phyloP scores from a whole-genome alignment of 1,140 invertebrate species.

The Eupristina koningsbergeri region DNA sequence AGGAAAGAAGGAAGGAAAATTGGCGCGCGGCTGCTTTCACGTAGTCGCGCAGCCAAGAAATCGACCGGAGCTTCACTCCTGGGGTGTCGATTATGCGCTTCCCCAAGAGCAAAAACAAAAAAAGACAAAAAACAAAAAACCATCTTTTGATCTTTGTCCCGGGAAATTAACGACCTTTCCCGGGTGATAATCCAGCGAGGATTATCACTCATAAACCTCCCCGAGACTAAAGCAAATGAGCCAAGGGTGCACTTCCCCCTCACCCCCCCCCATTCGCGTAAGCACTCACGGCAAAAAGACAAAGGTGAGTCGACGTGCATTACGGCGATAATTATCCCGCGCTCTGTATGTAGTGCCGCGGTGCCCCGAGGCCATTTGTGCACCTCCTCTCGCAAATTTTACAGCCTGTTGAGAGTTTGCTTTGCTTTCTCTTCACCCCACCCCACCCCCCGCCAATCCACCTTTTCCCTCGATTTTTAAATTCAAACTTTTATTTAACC shows the following conservation, averaged over 20 bases:
- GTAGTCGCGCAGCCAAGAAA: neutral
- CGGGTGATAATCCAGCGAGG: constrained; percentile 44
- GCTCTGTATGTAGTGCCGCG: neutral
- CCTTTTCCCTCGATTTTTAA: neutral
- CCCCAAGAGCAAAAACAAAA: too few species aligned
- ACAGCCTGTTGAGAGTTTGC: neutral
- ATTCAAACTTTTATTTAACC: neutral
- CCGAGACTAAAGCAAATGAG: constrained; percentile 61
- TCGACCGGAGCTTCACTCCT: too few species aligned
- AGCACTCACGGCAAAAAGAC: constrained; percentile 32
- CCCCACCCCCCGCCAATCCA: neutral
- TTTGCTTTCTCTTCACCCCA: constrained; percentile 11
- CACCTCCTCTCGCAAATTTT: constrained; percentile 22
- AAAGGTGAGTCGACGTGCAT: neutral
- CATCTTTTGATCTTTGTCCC: constrained; percentile 10
- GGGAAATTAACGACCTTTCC: constrained; percentile 66
- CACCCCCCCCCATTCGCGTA: too few species aligned
- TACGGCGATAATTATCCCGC: constrained; percentile 23
- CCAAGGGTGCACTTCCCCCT: constrained; percentile 42
- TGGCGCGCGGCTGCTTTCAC: neutral
- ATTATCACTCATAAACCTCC: constrained; percentile 61
- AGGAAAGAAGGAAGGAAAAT: constrained; percentile 28
- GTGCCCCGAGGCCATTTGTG: neutral
- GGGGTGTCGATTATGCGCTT: constrained; percentile 5
- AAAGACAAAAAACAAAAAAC: too few species aligned